phyloP scores from a whole-genome alignment of 2,797 vertebrate species.

The Aselliscus stoliczkanus region DNA sequence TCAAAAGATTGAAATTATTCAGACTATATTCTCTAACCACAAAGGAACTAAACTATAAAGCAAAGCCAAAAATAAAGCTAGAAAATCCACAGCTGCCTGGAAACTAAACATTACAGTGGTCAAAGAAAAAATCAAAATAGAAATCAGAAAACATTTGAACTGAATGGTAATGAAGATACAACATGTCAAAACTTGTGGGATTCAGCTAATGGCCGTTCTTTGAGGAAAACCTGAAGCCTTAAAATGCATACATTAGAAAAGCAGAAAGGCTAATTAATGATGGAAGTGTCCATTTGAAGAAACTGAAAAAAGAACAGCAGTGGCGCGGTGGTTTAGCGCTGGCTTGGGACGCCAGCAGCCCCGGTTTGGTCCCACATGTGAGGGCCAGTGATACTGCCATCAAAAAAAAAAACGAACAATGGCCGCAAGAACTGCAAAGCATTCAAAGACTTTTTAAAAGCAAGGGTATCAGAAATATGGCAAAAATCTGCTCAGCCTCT shows the following conservation, averaged over 20 bases:
- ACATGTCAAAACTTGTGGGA: neutral
- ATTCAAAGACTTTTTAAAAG: too few species aligned
- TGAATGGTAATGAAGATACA: neutral
- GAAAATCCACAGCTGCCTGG: neutral
- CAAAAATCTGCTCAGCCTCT: constrained; percentile 92
- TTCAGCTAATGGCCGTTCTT: neutral
- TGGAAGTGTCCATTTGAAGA: neutral
- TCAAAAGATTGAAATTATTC: neutral
- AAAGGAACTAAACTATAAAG: neutral
- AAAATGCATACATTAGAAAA: neutral
- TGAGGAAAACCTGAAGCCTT: neutral
- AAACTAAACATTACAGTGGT: neutral
- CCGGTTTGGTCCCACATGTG: too few species aligned
- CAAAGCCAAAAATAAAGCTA: neutral
- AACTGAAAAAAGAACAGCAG: neutral
- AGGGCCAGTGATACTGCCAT: too few species aligned
- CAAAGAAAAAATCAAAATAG: neutral
- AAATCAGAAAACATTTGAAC: neutral
- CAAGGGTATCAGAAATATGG: too few species aligned
- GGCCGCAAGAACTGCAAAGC: too few species aligned
- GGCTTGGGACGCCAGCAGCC: too few species aligned
- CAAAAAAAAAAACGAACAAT: too few species aligned
- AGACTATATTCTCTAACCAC: neutral
- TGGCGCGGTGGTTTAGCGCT: too few species aligned
- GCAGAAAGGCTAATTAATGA: neutral